Base-by-base conservation (phyloP, 2,113 vertebrate genomes). In the Hiodon tergisus region DNA sequence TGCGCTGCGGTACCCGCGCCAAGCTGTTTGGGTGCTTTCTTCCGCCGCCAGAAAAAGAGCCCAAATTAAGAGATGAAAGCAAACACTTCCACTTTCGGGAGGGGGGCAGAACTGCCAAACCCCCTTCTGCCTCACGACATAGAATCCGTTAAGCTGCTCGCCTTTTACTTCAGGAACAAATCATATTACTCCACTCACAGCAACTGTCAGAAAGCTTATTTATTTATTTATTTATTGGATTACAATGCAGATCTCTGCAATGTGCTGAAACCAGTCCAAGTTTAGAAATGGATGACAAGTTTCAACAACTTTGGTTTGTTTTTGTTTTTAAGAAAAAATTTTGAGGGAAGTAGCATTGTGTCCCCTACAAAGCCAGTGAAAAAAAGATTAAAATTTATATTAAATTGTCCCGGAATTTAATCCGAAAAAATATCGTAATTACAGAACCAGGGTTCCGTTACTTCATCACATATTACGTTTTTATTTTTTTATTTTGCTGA, bases 111-210 rank as follows among this genome's bases (percentile, higher is more conserved):
- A 83, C 74, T 83, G 85, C 86, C 90, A 91, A 91, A 90, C 88
- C 87, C 79, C 82, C 80, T 82, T 81, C 81, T 84, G 81, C 83
- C 88, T 84, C 31, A 31, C 31, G 31, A 31, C 31, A 31, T 31
- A 31, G 31, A 31, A 31, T 31, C 31, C 31, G 31, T 31, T 31
- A 31, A 66, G 63, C 31, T 66, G 84, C 74, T 82, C 82, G 72
- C 78, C 81, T 79, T 78, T 88, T 90, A 83, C 85, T 87, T 81
- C 80, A 87, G 86, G 86, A 89, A 89, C 84, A 91, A 90, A 90
- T 83, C 87, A 87, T 81, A 82, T 85, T 85, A 86, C 82, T 85
- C 87, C 84, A 86, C 84, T 89, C 85, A 82, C 82, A 79, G 84
- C 82, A 85, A 85, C 83, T 88, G 88, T 77, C 62, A 4, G 52